These are phyloP conservation scores for Tor tambroides DNA, from an alignment of 2,113 vertebrate genomes.

Conservation along the genomic window DNA sequence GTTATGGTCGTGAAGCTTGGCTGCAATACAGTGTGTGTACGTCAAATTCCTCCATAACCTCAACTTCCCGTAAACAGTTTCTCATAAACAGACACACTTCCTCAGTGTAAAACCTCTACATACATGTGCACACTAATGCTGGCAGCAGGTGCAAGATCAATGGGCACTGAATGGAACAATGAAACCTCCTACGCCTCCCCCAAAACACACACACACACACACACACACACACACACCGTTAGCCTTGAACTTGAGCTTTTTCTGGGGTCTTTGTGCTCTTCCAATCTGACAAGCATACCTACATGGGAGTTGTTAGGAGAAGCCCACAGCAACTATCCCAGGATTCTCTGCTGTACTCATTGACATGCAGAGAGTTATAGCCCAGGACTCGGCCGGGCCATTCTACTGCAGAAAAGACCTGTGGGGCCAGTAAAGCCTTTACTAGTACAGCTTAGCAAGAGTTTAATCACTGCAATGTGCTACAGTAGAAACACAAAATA, in stretches of 20 bases:
- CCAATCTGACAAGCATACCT: slow-evolving; percentile 1
- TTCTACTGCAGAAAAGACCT: slow-evolving; percentile 26
- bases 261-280: not conserved
- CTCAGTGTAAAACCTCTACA: slow-evolving; percentile 61
- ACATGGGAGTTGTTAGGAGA: slow-evolving; percentile 16
- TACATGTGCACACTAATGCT: slow-evolving; percentile 21
- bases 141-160: slow-evolving; percentile 70
- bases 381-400: not conserved
- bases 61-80: slow-evolving; percentile 51
- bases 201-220: slow-evolving; percentile 5
- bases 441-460: slow-evolving; percentile 21
- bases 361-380: slow-evolving; percentile 37
- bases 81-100: slow-evolving; percentile 56
- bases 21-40: slow-evolving; percentile 15
- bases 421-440: slow-evolving; percentile 1
- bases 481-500: not conserved
- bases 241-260: not conserved
- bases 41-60: slow-evolving; percentile 55
- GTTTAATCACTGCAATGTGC: slow-evolving; percentile 17
- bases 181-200: slow-evolving; percentile 21
- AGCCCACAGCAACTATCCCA: not conserved
- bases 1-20: not conserved
- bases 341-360: slow-evolving; percentile 9
- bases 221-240: slow-evolving; percentile 16
- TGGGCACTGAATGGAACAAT: slow-evolving; percentile 67